A percentile compares a stretch with the other conserved stretches of the same genome.
Conservation (phyloP, 2,113 vertebrate species). For the Pterocles gutturalis region DNA sequence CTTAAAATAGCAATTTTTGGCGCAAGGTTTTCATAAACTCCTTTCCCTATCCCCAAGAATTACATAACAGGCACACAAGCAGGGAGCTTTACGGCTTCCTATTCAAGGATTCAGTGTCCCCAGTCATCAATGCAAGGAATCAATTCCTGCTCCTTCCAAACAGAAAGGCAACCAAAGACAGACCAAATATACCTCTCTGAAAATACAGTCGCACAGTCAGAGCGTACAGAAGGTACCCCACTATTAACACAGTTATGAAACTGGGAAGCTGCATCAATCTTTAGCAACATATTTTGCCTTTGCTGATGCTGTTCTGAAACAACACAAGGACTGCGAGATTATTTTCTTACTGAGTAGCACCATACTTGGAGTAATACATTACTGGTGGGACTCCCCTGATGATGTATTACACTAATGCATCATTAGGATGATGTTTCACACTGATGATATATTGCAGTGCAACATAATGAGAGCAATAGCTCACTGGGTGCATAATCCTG, state of each 20-base stretch:
- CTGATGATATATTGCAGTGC: conserved; percentile 68
- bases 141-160: not conserved
- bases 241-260: not conserved
- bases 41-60: not conserved
- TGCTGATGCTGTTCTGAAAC: not conserved
- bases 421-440: conserved; percentile 77
- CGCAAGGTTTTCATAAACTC: not conserved
- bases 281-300: not conserved
- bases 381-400: conserved; percentile 72
- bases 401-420: conserved; percentile 79
- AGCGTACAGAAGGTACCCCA: not conserved
- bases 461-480: conserved; percentile 78
- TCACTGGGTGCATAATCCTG: conserved; percentile 71
- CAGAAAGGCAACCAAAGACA: not conserved
- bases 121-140: conserved; percentile 31
- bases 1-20: not conserved
- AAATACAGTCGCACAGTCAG: not conserved
- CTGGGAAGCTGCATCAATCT: conserved; percentile 2
- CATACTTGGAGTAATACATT: conserved; percentile 59
- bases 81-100: not conserved
- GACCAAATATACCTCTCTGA: not conserved
- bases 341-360: conserved; percentile 45
- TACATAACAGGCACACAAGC: not conserved
- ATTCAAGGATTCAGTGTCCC: not conserved
- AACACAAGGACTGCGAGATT: not conserved